Conservation (phyloP, 2,113 vertebrate genomes). For the Caretta caretta region DNA sequence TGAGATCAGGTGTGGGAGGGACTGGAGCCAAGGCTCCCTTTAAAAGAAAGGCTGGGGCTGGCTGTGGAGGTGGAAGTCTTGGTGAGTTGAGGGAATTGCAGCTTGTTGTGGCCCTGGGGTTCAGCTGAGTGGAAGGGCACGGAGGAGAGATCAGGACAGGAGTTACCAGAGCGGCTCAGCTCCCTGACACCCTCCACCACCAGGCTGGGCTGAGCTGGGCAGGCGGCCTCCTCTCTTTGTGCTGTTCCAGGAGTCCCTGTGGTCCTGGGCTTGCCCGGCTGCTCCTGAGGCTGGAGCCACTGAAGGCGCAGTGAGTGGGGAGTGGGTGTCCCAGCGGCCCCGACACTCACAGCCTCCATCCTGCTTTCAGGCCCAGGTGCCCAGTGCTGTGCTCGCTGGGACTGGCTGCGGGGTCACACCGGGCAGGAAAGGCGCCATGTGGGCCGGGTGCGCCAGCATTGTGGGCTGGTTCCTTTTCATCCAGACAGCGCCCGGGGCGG, state of each 20-base stretch:
- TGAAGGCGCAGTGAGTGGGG: neutral
- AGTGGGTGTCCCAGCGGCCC: neutral
- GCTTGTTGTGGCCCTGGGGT: neutral
- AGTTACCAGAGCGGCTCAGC: neutral
- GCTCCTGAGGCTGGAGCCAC: neutral
- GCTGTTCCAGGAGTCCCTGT: neutral
- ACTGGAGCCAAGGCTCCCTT: neutral
- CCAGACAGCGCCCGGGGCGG: fast-evolving
- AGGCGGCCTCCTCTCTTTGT: neutral
- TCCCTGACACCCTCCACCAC: neutral
- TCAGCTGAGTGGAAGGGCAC: neutral
- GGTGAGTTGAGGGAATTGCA: neutral
- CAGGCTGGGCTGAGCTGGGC: no score
- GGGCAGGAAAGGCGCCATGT: neutral
- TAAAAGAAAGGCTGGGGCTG: neutral
- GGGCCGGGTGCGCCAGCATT: fast-evolving
- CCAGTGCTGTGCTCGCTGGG: fast-evolving
- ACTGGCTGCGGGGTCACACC: fast-evolving
- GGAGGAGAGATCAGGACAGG: no score
- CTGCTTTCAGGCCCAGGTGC: neutral
- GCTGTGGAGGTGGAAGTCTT: neutral
- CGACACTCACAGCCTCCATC: neutral
- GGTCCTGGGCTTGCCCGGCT: neutral
- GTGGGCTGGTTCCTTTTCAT: neutral
- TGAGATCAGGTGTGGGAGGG: neutral